A percentile compares a stretch with the other conserved stretches of the same genome.
Evolutionary conservation across 1,140 invertebrate species (phyloP).

Genomic region (Cydia fagiglandana): DNA sequence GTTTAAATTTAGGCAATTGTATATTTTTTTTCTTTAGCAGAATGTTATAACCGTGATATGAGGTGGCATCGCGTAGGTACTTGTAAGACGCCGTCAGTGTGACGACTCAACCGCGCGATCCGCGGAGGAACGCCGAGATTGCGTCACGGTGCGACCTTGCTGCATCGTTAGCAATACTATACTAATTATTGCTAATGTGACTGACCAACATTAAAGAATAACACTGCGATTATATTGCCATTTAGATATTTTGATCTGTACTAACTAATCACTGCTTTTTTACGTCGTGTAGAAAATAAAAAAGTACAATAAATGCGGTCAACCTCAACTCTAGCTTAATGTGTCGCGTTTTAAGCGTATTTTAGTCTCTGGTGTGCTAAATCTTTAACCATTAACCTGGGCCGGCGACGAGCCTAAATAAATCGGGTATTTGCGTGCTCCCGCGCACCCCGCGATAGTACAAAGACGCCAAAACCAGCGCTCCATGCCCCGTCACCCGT

Average conservation of each 20-base stretch:
- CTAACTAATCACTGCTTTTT: not conserved
- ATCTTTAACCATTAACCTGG: not conserved
- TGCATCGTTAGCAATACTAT: constrained; percentile 25
- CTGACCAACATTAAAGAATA: constrained; percentile 9
- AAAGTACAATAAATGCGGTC: too few species aligned
- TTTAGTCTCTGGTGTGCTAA: too few species aligned
- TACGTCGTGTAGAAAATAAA: too few species aligned
- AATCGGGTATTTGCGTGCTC: too few species aligned
- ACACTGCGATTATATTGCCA: not conserved
- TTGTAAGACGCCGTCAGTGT: not conserved
- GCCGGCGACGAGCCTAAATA: too few species aligned
- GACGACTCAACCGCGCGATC: not conserved
- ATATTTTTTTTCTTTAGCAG: not conserved
- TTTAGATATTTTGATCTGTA: not conserved
- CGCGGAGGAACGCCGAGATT: not conserved
- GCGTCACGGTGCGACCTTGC: constrained; percentile 16
- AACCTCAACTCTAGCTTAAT: too few species aligned
- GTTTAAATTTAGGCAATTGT: not conserved
- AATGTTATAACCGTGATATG: not conserved
- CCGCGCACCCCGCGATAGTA: not conserved
- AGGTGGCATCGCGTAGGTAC: not conserved
- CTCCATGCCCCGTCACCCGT: not conserved
- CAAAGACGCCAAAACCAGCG: not conserved
- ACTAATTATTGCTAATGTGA: constrained; percentile 24
- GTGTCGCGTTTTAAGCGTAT: too few species aligned